Conservation (phyloP, 2,797 vertebrate genomes). For the Brotogeris chrysoptera region DNA sequence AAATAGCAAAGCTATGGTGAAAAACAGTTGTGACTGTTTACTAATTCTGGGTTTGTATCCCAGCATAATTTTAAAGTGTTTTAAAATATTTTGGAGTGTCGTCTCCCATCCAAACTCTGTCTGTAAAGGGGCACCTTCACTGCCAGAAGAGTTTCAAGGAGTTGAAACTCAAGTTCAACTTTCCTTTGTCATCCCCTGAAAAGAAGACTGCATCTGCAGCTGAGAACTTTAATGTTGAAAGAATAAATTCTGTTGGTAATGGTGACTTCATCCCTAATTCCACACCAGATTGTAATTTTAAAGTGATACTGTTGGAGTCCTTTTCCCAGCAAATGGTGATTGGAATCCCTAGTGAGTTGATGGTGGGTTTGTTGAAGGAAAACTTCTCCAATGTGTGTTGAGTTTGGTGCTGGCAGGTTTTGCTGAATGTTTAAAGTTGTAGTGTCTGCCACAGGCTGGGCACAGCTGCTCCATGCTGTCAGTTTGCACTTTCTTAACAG, state of each 20-base stretch:
- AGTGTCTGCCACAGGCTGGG: not conserved
- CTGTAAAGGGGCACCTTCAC: not conserved
- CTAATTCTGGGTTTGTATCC: not conserved
- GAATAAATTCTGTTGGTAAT: not conserved
- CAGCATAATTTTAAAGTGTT: not conserved
- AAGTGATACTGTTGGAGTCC: not conserved
- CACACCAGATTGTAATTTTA: not conserved
- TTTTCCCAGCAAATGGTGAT: not conserved
- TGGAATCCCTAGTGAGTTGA: not conserved
- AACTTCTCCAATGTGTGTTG: not conserved
- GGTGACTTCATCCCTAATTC: not conserved
- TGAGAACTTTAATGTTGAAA: not conserved
- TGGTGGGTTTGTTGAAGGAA: conserved; percentile 1
- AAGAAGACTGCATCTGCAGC: not conserved
- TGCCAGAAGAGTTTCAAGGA: not conserved
- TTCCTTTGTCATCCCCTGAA: not conserved
- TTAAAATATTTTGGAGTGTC: not conserved
- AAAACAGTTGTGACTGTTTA: not conserved
- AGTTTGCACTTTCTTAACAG: not conserved
- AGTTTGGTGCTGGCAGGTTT: not conserved
- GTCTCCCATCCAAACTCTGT: not conserved
- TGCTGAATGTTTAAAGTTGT: not conserved
- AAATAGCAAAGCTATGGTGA: not conserved
- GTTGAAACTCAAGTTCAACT: not conserved
- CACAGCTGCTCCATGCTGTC: conserved; percentile 15